Base-by-base conservation (phyloP, 2,797 vertebrate genomes). In the Danio tinwini region DNA sequence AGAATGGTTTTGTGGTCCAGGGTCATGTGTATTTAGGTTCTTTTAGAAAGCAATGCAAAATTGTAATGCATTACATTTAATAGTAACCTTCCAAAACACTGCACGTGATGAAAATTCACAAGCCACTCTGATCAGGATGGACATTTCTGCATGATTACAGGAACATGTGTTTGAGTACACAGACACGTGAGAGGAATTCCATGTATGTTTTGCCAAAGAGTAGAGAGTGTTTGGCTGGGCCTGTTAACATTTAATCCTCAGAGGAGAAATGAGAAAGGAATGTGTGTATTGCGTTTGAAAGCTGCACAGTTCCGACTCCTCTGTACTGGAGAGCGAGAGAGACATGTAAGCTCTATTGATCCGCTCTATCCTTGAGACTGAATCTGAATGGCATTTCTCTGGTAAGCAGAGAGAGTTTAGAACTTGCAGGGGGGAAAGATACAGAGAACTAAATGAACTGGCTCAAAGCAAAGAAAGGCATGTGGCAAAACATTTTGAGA, bases 321-420 rank as follows among this genome's bases (percentile, higher is more conserved):
- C 21, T 70, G 70, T 67, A 49, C 37, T 50, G 58, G 45, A 29
- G 68, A 65, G 53, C 29, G 29, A 78, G 47, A 69, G 37, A 44
- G 14, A 14, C 40, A n/a, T 71, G 50, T 73, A 80, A 65, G 78
- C 53, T 72, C 62, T 80, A 86, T 65, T 67, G 56, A 79, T 71
- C 17, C 45, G 6, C 58, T 77, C 64, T 80, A 37, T 84, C 47
- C 56, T 50, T 6, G 21, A 70, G 42, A 70, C 50, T 70, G 49
- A 83, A 79, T 81, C 78, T 81, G 79, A 82, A 77, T 65, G 74
- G 78, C 4, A 16, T 64, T 69, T 68, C 71, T 76, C n/a, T 42
- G 21, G 40, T 69, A 80, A 82, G 76, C 61, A 50, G 67, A 76
- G 17, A 53, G 39, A 42, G 72, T 61, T 65, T 6, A 55, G 50